These are phyloP conservation scores for Aspidoscelis tigris DNA, from an alignment of 2,113 vertebrate genomes.

Conservation along the genomic window DNA sequence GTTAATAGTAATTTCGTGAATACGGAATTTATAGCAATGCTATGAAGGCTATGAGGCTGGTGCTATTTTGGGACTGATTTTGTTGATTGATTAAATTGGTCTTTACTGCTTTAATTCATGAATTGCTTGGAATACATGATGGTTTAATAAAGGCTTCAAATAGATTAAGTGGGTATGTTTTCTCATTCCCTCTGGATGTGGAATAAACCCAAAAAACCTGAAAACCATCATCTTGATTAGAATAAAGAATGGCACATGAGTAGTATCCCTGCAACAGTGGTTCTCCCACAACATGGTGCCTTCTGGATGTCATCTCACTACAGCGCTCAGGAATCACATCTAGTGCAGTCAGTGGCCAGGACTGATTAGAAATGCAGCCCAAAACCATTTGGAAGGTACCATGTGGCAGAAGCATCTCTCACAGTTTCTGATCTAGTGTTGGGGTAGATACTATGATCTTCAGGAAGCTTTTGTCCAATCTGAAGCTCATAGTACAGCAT, in stretches of 20 bases:
- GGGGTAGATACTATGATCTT: not conserved
- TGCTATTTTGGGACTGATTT: not conserved
- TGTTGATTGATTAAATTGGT: not conserved
- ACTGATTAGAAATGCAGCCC: too few species aligned
- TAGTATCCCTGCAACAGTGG: not conserved
- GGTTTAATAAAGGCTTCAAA: too few species aligned
- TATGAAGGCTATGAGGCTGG: not conserved
- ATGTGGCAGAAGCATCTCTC: too few species aligned
- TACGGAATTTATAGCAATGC: not conserved
- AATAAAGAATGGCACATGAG: not conserved
- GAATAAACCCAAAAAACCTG: too few species aligned
- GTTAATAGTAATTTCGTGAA: not conserved
- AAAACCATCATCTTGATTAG: too few species aligned
- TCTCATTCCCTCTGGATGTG: too few species aligned
- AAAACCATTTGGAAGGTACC: too few species aligned
- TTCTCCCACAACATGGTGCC: too few species aligned
- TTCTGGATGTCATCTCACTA: too few species aligned
- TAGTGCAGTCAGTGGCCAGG: too few species aligned
- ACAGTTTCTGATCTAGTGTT: not conserved
- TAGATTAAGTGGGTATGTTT: too few species aligned
- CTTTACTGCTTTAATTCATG: not conserved
- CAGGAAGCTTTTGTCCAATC: not conserved
- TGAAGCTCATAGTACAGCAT: not conserved
- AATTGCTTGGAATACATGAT: not conserved
- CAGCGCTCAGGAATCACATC: too few species aligned